Conservation (phyloP, 2,113 vertebrate species). For the Eulacestoma nigropectus region DNA sequence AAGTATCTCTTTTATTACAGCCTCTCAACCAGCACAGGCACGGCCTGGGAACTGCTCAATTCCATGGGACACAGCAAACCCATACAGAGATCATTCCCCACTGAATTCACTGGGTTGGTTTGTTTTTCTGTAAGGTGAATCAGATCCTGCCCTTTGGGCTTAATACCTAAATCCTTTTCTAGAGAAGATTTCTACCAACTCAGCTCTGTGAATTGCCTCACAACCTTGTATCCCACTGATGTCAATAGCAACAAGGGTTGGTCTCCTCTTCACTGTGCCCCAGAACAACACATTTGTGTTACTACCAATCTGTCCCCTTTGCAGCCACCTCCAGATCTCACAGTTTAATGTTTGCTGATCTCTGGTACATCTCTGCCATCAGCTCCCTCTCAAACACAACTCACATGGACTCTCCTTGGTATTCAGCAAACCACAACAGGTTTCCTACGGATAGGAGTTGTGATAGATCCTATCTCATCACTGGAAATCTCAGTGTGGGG, state of each 20-base stretch:
- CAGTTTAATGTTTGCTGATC: accelerated
- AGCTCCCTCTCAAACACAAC: background rate
- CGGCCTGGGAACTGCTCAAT: background rate
- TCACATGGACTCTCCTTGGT: accelerated
- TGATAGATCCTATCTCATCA: background rate
- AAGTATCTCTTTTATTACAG: background rate
- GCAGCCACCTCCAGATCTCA: background rate
- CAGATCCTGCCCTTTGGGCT: background rate
- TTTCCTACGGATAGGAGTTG: background rate
- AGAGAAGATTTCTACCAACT: background rate
- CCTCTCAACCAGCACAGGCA: background rate
- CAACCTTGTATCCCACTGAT: accelerated
- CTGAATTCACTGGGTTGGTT: background rate
- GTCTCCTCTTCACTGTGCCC: background rate
- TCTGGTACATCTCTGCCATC: background rate
- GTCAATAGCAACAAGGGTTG: accelerated
- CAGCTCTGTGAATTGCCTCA: background rate
- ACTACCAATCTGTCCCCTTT: background rate
- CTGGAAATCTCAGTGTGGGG: background rate
- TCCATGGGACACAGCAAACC: background rate
- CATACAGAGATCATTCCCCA: background rate
- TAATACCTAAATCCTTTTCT: background rate
- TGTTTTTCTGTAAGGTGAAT: background rate
- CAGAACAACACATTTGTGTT: background rate
- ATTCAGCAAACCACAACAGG: background rate